phyloP scores from a whole-genome alignment of 2,888 invertebrate genomes.

The Apocheima hispidaria region DNA sequence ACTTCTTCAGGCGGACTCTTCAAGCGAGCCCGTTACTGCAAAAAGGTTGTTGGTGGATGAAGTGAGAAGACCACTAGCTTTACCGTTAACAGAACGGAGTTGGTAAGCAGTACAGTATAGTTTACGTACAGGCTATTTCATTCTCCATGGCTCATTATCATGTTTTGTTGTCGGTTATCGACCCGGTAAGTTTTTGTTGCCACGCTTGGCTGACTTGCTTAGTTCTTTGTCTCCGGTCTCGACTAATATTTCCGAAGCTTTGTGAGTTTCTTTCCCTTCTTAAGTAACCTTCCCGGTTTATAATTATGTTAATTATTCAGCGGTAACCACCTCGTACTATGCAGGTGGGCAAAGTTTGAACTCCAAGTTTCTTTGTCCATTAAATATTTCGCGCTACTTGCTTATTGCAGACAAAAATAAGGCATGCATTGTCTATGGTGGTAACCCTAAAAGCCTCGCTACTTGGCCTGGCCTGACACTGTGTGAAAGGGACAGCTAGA shows the following conservation, averaged over 20 bases:
- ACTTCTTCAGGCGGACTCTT: too few species aligned
- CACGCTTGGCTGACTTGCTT: neutral
- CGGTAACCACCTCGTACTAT: neutral
- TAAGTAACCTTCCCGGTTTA: neutral
- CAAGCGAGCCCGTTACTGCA: too few species aligned
- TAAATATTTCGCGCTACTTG: too few species aligned
- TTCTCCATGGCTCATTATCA: slow-evolving; percentile 2
- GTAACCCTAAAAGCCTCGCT: too few species aligned
- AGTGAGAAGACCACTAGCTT: too few species aligned
- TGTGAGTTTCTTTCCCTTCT: neutral
- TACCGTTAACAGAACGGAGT: too few species aligned
- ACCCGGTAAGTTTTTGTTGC: slow-evolving; percentile 21
- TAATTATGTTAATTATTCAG: neutral
- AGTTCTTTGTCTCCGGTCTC: slow-evolving; percentile 4
- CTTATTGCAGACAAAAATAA: neutral
- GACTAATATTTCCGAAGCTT: neutral
- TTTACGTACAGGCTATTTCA: neutral
- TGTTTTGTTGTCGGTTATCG: slow-evolving; percentile 20
- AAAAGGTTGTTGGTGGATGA: too few species aligned
- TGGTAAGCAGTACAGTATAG: neutral
- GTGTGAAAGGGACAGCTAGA: too few species aligned
- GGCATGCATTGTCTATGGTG: too few species aligned
- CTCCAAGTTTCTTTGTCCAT: too few species aligned
- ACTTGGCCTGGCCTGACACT: too few species aligned
- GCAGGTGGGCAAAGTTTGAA: too few species aligned